Conservation (phyloP, 2,797 vertebrate genomes). For the Glossophaga mutica region DNA sequence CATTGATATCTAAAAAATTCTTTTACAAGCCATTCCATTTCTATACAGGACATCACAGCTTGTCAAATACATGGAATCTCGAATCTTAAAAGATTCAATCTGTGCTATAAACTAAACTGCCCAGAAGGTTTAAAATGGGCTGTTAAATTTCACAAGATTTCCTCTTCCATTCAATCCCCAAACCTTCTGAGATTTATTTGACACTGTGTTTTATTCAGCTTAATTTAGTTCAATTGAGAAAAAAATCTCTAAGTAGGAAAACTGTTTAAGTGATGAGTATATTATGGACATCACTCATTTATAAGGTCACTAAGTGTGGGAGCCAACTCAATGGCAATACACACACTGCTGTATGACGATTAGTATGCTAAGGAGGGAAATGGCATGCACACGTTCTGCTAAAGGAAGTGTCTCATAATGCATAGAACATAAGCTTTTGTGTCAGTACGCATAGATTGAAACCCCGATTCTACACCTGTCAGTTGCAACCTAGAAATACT, state of each 20-base stretch:
- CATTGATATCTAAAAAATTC: background rate
- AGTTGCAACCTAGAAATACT: background rate
- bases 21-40: constrained; percentile 32
- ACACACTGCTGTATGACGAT: background rate
- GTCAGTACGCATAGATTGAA: background rate
- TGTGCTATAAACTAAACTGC: constrained; percentile 39
- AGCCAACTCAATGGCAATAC: background rate
- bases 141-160: constrained; percentile 59
- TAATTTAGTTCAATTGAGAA: constrained; percentile 42
- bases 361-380: background rate
- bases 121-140: constrained; percentile 60
- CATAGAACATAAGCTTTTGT: background rate
- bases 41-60: constrained; percentile 15
- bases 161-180: constrained; percentile 50
- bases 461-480: background rate
- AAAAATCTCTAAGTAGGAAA: background rate
- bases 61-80: constrained; percentile 52
- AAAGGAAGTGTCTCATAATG: background rate
- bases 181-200: constrained; percentile 51
- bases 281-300: background rate
- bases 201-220: constrained; percentile 35
- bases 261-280: background rate
- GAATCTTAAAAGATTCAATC: constrained; percentile 51
- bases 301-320: background rate
- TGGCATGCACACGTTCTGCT: background rate